These are phyloP conservation scores for Chromis chromis DNA, from an alignment of 2,797 vertebrate species.

Conservation along the genomic window DNA sequence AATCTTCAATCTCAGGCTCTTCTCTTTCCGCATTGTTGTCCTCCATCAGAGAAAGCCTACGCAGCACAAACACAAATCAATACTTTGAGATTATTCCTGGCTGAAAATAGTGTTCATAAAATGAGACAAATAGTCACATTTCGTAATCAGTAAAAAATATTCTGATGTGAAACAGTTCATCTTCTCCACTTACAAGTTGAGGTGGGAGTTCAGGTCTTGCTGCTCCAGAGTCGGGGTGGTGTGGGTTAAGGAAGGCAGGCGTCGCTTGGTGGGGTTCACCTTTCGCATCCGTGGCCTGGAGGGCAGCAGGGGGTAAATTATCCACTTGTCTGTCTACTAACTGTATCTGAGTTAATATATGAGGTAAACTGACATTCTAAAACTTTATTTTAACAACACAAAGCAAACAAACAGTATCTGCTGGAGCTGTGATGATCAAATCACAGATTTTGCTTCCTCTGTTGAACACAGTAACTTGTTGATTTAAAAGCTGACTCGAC, in stretches of 20 bases:
- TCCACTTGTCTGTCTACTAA: not conserved
- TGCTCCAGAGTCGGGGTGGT: constrained; percentile 16
- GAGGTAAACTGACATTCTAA: not conserved
- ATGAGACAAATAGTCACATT: constrained; percentile 10
- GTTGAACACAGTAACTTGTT: not conserved
- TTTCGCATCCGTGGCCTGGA: constrained; percentile 62
- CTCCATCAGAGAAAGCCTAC: constrained; percentile 83
- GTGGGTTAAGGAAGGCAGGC: not conserved
- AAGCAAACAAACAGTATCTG: not conserved
- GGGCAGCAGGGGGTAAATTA: constrained; percentile 14
- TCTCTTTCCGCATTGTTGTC: constrained; percentile 71
- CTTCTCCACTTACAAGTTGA: constrained; percentile 73
- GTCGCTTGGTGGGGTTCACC: constrained; percentile 39
- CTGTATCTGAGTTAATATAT: not conserved
- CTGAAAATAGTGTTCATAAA: not conserved
- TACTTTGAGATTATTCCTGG: not conserved
- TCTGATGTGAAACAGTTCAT: not conserved
- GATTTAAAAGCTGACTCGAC: not conserved
- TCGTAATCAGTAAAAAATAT: not conserved
- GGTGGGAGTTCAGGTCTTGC: constrained; percentile 70
- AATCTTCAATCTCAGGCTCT: constrained; percentile 76
- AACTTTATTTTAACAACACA: not conserved
- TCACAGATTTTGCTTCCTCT: not conserved
- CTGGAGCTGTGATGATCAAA: not conserved
- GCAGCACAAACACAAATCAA: constrained; percentile 15